Evolutionary conservation across 1,140 invertebrate species (phyloP).

Genomic region (Leptestheria dahalacensis): DNA sequence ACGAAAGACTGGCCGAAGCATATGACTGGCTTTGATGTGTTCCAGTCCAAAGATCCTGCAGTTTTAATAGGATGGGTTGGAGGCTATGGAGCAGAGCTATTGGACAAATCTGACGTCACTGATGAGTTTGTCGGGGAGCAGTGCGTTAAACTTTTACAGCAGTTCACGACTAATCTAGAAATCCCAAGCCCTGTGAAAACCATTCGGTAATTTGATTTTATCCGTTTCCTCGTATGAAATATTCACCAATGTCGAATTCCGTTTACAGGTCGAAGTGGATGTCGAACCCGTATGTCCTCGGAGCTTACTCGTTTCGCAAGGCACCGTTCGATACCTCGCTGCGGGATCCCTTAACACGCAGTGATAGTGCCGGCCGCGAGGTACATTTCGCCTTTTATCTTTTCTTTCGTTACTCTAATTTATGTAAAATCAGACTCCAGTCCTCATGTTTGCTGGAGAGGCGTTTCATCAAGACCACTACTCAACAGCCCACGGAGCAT

Average conservation of each 20-base stretch:
- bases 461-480: conserved; percentile 48
- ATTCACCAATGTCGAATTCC: conserved; percentile 18
- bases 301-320: conserved; percentile 39
- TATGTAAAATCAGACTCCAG: too few species aligned
- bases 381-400: neutral
- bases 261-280: conserved; percentile 43
- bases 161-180: conserved; percentile 35
- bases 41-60: conserved; percentile 28
- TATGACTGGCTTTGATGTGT: conserved; percentile 49
- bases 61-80: conserved; percentile 59
- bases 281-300: conserved; percentile 40
- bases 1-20: conserved; percentile 32
- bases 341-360: conserved; percentile 10
- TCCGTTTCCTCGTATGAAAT: too few species aligned
- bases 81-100: conserved; percentile 44
- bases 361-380: conserved; percentile 15
- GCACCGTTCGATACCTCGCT: conserved; percentile 2
- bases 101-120: conserved; percentile 38
- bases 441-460: conserved; percentile 55
- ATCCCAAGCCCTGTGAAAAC: conserved; percentile 41
- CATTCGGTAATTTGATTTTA: conserved; percentile 30
- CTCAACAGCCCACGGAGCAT: conserved; percentile 54
- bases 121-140: conserved; percentile 39
- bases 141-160: conserved; percentile 37
- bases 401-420: too few species aligned